These are phyloP conservation scores for Stenurella melanura DNA, from an alignment of 2,888 invertebrate genomes.

Conservation along the genomic window DNA sequence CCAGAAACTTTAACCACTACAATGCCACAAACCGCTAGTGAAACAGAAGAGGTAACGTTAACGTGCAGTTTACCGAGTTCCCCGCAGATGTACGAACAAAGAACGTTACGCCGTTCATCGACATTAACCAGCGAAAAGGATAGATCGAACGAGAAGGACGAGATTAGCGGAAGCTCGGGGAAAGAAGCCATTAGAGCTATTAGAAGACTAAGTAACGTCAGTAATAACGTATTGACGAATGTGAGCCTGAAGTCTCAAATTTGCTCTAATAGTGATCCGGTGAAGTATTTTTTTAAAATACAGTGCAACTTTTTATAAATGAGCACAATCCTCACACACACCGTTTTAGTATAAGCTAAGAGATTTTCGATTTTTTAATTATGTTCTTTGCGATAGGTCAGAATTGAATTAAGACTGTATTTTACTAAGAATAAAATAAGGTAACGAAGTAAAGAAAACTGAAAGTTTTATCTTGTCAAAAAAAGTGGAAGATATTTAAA, in stretches of 20 bases:
- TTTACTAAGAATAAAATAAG: too few species aligned
- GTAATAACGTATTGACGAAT: constrained; percentile 79
- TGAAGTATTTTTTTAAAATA: constrained; percentile 61
- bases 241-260: constrained; percentile 74
- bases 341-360: not conserved
- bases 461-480: too few species aligned
- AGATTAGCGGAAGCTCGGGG: constrained; percentile 41
- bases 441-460: too few species aligned
- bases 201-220: constrained; percentile 75
- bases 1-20: constrained; percentile 59
- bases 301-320: constrained; percentile 28
- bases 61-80: constrained; percentile 66
- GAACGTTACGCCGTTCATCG: constrained; percentile 52
- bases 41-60: constrained; percentile 63
- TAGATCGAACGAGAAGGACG: constrained; percentile 42
- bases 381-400: not conserved
- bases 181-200: constrained; percentile 26
- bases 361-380: not conserved
- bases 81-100: constrained; percentile 55
- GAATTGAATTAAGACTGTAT: too few species aligned
- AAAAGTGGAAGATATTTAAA: too few species aligned
- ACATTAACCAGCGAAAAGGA: constrained; percentile 67
- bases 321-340: constrained; percentile 21
- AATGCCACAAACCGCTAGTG: constrained; percentile 59
- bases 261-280: constrained; percentile 72